Base-by-base conservation (phyloP, 2,888 invertebrate genomes). In the Allacma fusca region DNA sequence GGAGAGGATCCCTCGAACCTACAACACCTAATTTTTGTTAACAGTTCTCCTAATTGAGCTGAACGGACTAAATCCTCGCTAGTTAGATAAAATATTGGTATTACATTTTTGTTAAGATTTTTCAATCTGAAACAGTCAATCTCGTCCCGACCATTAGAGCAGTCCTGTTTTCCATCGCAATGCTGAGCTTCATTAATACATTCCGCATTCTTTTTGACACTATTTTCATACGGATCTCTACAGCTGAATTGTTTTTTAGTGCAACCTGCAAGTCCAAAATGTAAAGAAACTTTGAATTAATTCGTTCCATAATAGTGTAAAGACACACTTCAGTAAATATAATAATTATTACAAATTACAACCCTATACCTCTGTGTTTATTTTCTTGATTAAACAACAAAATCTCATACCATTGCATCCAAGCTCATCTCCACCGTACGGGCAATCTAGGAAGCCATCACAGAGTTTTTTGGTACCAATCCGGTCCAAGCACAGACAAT, bases 141-240 rank as follows among this genome's bases (percentile, higher is more conserved):
- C 88, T 95, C 95, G 85, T 95, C 95, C 87, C 94, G 94, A 29
- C 90, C 90, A 81, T 89, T 87, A 13, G 88, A 87, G 85, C 94
- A 94, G 82, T 94, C 91, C 0, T 87, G 83, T 65, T 85, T 86
- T 34, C 89, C 90, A 86, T 95, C 90, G 85, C 95, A 95, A 23
- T 90, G 89, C 80, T 90, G 88, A 59, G 87, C 85, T 13, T 86
- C 84, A 0, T 91, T 88, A 76, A 94, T 87, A 84, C 94, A 95
- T 40, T 86, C 87, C 85, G 89, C 40, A 40, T 40, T 89, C 7
- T 43, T 75, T 12, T 59, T 44, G 16, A 28, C 59, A 21, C 24
- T 76, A 73, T 57, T 76, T 64, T 4, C 65, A n/a, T 19, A 43
- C 16, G 34, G 57, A 29, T 79, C 79, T 12, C 1, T 21, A 50